Base-by-base conservation (phyloP, 2,797 vertebrate species). In the Presbytis comata region DNA sequence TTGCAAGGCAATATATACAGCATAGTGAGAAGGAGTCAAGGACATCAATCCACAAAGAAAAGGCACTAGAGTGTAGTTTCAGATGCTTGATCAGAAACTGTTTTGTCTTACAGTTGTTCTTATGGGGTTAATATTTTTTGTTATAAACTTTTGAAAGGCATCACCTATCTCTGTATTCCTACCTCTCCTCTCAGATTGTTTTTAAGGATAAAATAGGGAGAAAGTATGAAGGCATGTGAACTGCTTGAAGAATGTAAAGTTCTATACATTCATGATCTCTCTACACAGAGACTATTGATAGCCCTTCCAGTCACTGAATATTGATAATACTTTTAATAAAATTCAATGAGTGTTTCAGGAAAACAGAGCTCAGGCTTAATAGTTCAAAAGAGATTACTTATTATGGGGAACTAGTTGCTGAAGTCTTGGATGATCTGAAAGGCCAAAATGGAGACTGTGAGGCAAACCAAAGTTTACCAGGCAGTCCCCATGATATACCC, bases 171-270 rank as follows among this genome's bases (percentile, higher is more conserved):
- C 28, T 89, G 46, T 36, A 39, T 95, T 36, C 59, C 46, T 75
- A 53, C n/a, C 28, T 95, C 13, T 91, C 39, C 33, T 83, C 41
- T 83, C 46, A 89, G 4, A 86, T 33, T 79, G 21, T 91, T 72
- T 91, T 88, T 82, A 94, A 93, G 57, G 84, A 50, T 84, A 95
- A 86, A 48, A 94, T 44, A 26, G 28, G 59, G 78, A 72, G 72
- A 61, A 81, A 74, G 8, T 76, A 55, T 26, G 22, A 82, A 96
- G 5, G 8, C 53, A 59, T n/a, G 33, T 79, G 39, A 64, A 21
- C 22, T 91, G 30, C 36, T 89, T 87, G 17, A 96, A 87, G 79
- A 93, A 44, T 67, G 0, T 90, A 59, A 76, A 84, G 64, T 24
- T 44, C 9, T 81, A 46, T 17, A 33, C 17, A 83, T 10, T 48